phyloP scores from a whole-genome alignment of 2,113 vertebrate genomes.

The Genyomyrus donnyi region DNA sequence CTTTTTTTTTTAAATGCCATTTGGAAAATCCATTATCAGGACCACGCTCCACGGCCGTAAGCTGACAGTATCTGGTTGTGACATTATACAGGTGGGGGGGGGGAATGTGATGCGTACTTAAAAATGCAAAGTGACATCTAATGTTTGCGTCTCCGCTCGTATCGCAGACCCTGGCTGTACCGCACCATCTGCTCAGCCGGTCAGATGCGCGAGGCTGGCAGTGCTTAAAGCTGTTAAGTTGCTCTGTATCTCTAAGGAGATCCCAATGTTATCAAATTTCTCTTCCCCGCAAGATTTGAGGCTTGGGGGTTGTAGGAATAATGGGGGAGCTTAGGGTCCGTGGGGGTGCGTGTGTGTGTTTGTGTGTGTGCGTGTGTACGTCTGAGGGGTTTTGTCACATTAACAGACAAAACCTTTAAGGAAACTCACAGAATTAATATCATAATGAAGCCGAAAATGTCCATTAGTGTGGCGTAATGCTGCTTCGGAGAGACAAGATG shows the following conservation, averaged over 20 bases:
- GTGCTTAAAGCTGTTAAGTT: conserved; percentile 70
- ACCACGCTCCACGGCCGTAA: conserved; percentile 33
- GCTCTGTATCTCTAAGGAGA: conserved; percentile 79
- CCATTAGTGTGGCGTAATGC: conserved; percentile 95
- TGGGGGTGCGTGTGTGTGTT: not conserved
- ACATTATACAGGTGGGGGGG: conserved; percentile 56
- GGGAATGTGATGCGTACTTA: conserved; percentile 50
- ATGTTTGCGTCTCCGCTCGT: conserved; percentile 53
- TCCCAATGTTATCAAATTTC: conserved; percentile 77
- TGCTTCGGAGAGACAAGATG: conserved; percentile 89
- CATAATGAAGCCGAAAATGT: conserved; percentile 88
- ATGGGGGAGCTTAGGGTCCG: conserved; percentile 38
- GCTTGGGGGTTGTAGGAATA: conserved; percentile 63
- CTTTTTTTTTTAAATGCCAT: conserved; percentile 44
- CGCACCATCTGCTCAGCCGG: conserved; percentile 66
- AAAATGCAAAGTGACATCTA: conserved; percentile 66
- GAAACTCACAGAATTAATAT: conserved; percentile 96
- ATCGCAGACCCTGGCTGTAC: conserved; percentile 50
- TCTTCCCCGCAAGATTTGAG: conserved; percentile 65
- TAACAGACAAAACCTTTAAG: conserved; percentile 89
- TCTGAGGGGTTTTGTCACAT: conserved; percentile 71
- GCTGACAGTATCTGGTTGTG: conserved; percentile 41
- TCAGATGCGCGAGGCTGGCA: conserved; percentile 73
- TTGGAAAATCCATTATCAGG: conserved; percentile 43
- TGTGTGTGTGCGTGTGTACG: not conserved